Base-by-base conservation (phyloP, 2,888 invertebrate genomes). In the Oxyscelio sp. region DNA sequence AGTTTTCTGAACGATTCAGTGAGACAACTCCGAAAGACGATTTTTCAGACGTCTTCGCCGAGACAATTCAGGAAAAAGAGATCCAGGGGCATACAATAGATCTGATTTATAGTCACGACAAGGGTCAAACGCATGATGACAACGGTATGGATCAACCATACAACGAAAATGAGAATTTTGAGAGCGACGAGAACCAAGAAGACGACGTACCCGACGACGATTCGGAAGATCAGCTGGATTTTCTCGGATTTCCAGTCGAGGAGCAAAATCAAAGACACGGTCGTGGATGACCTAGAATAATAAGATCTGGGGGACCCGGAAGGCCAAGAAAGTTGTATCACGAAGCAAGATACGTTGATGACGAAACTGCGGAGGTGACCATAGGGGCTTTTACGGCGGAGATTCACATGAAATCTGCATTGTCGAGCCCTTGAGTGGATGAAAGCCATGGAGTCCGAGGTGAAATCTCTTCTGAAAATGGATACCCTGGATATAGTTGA, bases 361-460 rank as follows among this genome's bases (percentile, higher is more conserved):
- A n/a, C n/a, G n/a, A n/a, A n/a, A n/a, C n/a, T n/a, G n/a, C n/a
- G n/a, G n/a, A n/a, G n/a, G n/a, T n/a, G n/a, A n/a, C n/a, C n/a
- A n/a, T n/a, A n/a, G n/a, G n/a, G n/a, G n/a, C n/a, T n/a, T n/a
- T n/a, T n/a, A n/a, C n/a, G n/a, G n/a, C n/a, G n/a, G n/a, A n/a
- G n/a, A n/a, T n/a, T n/a, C n/a, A n/a, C n/a, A n/a, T n/a, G n/a
- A n/a, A n/a, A n/a, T n/a, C n/a, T n/a, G n/a, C n/a, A n/a, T n/a
- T n/a, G n/a, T n/a, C n/a, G n/a, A n/a, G n/a, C n/a, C n/a, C n/a
- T n/a, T n/a, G n/a, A n/a, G n/a, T 80, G 80, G 80, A 59, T 59
- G 50, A n/a, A 43, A 0, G 80, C 73, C 6, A 82, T 85, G 50
- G 43, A 4, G 9, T 15, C 61, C 1, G 85, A 85, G 24, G 52